These are phyloP conservation scores for Toxotes chatareus DNA, from an alignment of 2,113 vertebrate genomes.

Conservation along the genomic window DNA sequence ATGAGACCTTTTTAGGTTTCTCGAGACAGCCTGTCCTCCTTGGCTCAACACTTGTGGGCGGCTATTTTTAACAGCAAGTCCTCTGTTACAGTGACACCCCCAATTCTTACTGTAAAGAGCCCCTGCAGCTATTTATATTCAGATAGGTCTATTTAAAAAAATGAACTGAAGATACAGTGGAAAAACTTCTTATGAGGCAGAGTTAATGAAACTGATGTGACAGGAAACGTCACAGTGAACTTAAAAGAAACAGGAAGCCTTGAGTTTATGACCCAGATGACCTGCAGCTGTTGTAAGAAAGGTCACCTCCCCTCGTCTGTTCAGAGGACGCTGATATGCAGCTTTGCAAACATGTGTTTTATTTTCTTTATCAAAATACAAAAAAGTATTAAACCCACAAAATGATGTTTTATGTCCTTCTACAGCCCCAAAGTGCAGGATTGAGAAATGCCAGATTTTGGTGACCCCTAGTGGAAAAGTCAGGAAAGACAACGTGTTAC, in stretches of 20 bases:
- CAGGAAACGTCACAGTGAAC: not conserved
- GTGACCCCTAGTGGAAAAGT: not conserved
- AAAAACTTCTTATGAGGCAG: not conserved
- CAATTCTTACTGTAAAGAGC: constrained; percentile 69
- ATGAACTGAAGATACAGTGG: not conserved
- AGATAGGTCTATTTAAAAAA: constrained; percentile 17
- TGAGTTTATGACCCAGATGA: not conserved
- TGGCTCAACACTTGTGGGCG: constrained; percentile 69
- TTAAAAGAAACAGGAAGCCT: not conserved
- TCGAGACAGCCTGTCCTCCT: constrained; percentile 63
- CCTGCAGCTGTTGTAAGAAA: not conserved
- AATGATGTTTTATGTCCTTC: not conserved
- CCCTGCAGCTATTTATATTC: constrained; percentile 53
- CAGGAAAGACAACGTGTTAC: not conserved
- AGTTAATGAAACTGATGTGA: not conserved
- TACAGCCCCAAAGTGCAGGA: rapidly evolving
- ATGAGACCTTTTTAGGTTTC: constrained; percentile 83
- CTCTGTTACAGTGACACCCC: constrained; percentile 63
- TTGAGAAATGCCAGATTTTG: not conserved
- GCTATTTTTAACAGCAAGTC: constrained; percentile 82
- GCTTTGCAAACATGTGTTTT: not conserved
- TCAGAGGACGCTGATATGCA: not conserved
- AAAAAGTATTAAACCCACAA: not conserved
- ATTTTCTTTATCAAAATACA: not conserved
- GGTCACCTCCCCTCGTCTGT: not conserved